Evolutionary conservation across 2,888 invertebrate species (phyloP).

Genomic region (Merodon equestris): DNA sequence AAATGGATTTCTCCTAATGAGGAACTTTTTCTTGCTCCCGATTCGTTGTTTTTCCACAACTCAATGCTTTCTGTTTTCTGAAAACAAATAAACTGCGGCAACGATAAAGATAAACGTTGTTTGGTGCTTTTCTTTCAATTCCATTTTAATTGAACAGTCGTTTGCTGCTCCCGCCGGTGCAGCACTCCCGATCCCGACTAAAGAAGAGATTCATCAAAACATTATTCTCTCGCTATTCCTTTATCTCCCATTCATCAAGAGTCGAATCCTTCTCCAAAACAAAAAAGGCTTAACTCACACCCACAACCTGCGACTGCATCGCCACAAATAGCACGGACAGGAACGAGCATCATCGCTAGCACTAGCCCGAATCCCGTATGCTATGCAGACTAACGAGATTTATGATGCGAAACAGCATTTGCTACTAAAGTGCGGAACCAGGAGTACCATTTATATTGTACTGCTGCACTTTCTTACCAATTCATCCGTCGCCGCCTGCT

Average conservation of each 20-base stretch:
- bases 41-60: neutral
- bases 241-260: conserved; percentile 57
- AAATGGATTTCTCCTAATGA: neutral
- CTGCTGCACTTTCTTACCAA: conserved; percentile 66
- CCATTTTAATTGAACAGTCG: conserved; percentile 56
- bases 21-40: no score
- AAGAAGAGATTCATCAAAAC: conserved; percentile 60
- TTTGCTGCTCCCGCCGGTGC: conserved; percentile 41
- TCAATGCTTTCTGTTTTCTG: no score
- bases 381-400: conserved; percentile 60
- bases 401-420: conserved; percentile 68
- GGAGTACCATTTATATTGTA: conserved; percentile 64
- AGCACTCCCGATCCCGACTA: conserved; percentile 41
- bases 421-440: conserved; percentile 67
- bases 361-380: conserved; percentile 4
- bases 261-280: conserved; percentile 30
- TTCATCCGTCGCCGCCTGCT: conserved; percentile 62
- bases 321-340: no score
- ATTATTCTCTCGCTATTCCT: conserved; percentile 51
- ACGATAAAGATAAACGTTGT: conserved; percentile 9
- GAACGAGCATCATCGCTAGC: conserved; percentile 11
- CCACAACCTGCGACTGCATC: conserved; percentile 1
- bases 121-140: conserved; percentile 32
- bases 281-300: conserved; percentile 31
- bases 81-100: neutral